Percentiles rank a stretch among this genome's conserved stretches.
These are phyloP conservation scores for Cygnus atratus DNA, from an alignment of 2,113 vertebrate species.

Conservation along the genomic window DNA sequence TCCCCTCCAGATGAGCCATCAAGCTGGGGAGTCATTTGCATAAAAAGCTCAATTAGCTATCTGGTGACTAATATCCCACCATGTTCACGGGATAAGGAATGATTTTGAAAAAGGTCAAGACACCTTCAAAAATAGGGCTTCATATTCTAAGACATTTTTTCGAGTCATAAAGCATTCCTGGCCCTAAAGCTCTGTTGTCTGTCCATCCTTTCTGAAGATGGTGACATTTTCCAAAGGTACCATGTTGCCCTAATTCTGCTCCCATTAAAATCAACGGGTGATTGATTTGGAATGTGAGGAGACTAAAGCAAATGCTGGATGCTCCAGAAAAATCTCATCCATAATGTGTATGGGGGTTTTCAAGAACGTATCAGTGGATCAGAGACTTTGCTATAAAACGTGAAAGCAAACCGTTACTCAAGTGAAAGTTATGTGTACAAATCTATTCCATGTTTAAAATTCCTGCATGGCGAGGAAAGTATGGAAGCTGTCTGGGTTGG, in stretches of 20 bases:
- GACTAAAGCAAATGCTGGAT: background rate
- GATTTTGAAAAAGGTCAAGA: background rate
- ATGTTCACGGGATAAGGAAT: background rate
- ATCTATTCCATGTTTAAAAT: background rate
- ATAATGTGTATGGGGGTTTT: accelerated
- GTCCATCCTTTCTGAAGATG: background rate
- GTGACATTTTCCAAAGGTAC: background rate
- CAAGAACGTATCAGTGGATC: background rate
- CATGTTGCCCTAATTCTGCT: background rate
- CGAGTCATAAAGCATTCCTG: background rate
- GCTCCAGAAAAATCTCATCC: background rate
- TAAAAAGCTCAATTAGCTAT: background rate
- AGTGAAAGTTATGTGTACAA: background rate
- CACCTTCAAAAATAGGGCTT: background rate
- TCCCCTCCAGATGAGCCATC: background rate
- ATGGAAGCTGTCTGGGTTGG: background rate
- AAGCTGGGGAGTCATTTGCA: background rate
- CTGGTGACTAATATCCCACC: background rate
- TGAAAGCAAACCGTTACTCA: background rate
- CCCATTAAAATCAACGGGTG: background rate
- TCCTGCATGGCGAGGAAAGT: background rate
- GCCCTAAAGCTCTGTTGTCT: background rate
- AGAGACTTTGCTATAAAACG: background rate
- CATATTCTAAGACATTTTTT: background rate
- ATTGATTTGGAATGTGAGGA: background rate